Base-by-base conservation (phyloP, 2,113 vertebrate species). In the Gracilinanus agilis region DNA sequence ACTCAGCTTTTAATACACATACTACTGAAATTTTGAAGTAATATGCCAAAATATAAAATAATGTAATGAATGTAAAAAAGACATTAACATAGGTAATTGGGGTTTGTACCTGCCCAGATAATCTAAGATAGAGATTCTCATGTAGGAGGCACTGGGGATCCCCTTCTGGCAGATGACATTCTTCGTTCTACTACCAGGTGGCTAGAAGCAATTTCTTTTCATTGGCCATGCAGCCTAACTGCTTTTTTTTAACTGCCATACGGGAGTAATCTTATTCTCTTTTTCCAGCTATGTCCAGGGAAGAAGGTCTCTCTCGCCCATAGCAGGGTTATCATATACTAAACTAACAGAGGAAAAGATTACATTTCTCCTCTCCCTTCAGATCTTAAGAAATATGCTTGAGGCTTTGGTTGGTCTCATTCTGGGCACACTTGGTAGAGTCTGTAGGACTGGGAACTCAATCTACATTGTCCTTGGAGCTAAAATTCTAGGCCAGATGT, bases 21-120 rank as follows among this genome's bases (percentile, higher is more conserved):
- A 0, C 34, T 75, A 19, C 19, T 75, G 4, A 67, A 75, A 19
- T n/a, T n/a, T 25, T 83, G 88, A 94, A 5, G 11, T 88, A 10
- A 88, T 19, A 27, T 54, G 54, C 11, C 44, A 94, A 92, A 58
- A 92, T 27, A 25, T 90, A 91, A 92, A 24, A 40, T 55, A 92
- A 53, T 3, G 19, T 83, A 83, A 88, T 58, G n/a, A 90, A 19
- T 49, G 27, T 55, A 88, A 90, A 88, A 49, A 21, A 88, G 75
- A 44, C 13, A 94, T 23, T 90, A 88, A 96, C 54, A n/a, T 19
- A n/a, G 16, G 12, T n/a, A 75, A 75, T n/a, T n/a, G 34, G 29
- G 19, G 4, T 75, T n/a, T n/a, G 29, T n/a, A n/a, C 13, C 16
- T n/a, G 12, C 34, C 13, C 34, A 75, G 61, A 75, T 75, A 75